These are phyloP conservation scores for Torymus aiolomorphi DNA, from an alignment of 2,888 invertebrate species.

Conservation along the genomic window DNA sequence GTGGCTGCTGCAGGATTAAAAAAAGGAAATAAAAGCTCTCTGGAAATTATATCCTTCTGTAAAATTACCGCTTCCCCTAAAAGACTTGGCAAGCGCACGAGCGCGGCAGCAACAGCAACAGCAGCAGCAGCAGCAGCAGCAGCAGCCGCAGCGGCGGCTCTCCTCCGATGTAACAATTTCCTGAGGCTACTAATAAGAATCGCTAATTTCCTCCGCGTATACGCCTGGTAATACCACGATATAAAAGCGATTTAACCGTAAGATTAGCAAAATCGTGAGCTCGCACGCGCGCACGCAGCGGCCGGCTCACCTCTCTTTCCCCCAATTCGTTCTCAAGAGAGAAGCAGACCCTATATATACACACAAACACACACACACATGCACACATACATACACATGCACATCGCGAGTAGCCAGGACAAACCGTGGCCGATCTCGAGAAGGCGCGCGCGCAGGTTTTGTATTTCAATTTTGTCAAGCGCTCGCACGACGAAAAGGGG, in stretches of 20 bases:
- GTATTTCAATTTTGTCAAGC: constrained; percentile 57
- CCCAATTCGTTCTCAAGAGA: constrained; percentile 21
- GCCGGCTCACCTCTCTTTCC: neutral
- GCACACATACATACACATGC: neutral
- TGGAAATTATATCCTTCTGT: too few species aligned
- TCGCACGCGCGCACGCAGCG: constrained; percentile 14
- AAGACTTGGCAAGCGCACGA: too few species aligned
- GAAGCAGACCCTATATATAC: too few species aligned
- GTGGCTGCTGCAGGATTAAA: too few species aligned
- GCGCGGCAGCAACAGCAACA: too few species aligned
- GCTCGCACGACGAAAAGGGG: constrained; percentile 1
- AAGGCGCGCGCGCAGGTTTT: constrained; percentile 44
- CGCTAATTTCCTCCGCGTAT: constrained; percentile 36
- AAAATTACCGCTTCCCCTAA: too few species aligned
- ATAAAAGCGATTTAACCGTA: constrained; percentile 43
- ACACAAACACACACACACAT: too few species aligned
- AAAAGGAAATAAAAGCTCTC: too few species aligned
- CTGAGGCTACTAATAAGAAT: constrained; percentile 24
- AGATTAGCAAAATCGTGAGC: constrained; percentile 42
- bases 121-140: too few species aligned
- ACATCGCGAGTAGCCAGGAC: constrained; percentile 12
- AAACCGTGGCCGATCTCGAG: constrained; percentile 44
- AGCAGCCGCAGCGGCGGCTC: neutral
- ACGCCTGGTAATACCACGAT: constrained; percentile 3
- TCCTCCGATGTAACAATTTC: constrained; percentile 18